Evolutionary conservation across 2,113 vertebrate genomes (phyloP), one percentile per base, ranked within the genome.

Genomic region (Willisornis vidua): DNA sequence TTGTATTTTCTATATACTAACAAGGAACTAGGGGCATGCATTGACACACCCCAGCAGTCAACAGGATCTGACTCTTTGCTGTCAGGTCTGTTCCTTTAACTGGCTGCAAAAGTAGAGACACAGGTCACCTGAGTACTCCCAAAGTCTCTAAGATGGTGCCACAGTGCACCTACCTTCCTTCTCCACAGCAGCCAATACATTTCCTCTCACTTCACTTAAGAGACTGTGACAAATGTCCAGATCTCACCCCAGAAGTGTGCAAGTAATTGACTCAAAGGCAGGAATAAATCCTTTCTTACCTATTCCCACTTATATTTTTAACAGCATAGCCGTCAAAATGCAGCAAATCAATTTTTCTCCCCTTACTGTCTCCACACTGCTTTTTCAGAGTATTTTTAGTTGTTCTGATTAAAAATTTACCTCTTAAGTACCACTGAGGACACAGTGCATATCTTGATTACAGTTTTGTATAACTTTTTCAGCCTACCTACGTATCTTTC

Each of bases 391-490:
- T 92, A 92, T 93, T 97, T 96, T 93, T 92, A 93, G 91, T 82
- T 88, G 76, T 84, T 88, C 85, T 95, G 90, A 97, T 97, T 97
- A 96, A 96, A 97, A 97, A 89, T 96, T 93, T 95, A 96, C 74
- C 94, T 84, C 90, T 94, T 85, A 92, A 84, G 70, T 77, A 95
- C 61, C 29, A 75, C 48, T 93, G 91, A 94, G 93, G 90, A 91
- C 78, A 94, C 17, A 65, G 35, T 59, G 76, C 77, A 90, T 90
- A 93, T 92, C 80, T 95, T 92, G 87, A 87, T 76, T 83, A 94
- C 45, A 84, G 46, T 81, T 96, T 35, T 85, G 72, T n/a, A 52
- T 25, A 80, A 79, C 86, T 90, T 85, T 81, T 82, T 54, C 70
- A 93, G 88, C 22, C 37, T 71, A 46, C 43, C 35, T 68, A 33